Evolutionary conservation across 2,113 vertebrate genomes (phyloP), one percentile per base, ranked within the genome.

Genomic region (Oreocharis arfaki): DNA sequence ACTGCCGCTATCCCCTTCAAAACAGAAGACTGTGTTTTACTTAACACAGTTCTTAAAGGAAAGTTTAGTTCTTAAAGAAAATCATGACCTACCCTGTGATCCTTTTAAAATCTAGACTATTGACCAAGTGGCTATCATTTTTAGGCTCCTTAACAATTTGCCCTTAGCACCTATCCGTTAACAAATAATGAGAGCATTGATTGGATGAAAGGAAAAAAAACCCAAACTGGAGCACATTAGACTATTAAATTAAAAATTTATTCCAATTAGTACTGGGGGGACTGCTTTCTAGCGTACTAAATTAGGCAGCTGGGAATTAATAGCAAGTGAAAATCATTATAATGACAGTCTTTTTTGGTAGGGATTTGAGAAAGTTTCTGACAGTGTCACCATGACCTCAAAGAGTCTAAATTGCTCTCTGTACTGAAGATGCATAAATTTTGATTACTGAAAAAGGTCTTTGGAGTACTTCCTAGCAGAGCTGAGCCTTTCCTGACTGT

Each of bases 211-310:
- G 52, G 35, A 13, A 61, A 79, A 52, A 74, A 70, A 18, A 0
- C 9, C 16, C 7, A 65, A 92, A 81, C 28, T 79, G 76, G 76
- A 93, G 76, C 37, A 11, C 52, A 64, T 74, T 92, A 75, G 64
- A 65, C 80, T 90, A 95, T 89, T 90, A 92, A 75, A 93, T 94
- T 84, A 95, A 97, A 96, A 90, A 90, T 92, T 93, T 94, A 94
- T 93, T 96, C 68, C 60, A 96, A 57, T 96, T 96, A 94, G 52
- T 92, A 89, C 47, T 68, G n/a, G 42, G 92, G 73, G 47, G 46
- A 60, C 64, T 93, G 56, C 47, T 94, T 93, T 86, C 64, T 92
- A 53, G 56, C 0, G 3, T 78, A 44, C 44, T 90, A 88, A 97
- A 93, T 96, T 89, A 94, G 64, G 37, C 86, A 90, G 28, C 56